A percentile compares a stretch with the other conserved stretches of the same genome.
Evolutionary conservation across 2,797 vertebrate genomes (phyloP).

Genomic region (Borostomias antarcticus): DNA sequence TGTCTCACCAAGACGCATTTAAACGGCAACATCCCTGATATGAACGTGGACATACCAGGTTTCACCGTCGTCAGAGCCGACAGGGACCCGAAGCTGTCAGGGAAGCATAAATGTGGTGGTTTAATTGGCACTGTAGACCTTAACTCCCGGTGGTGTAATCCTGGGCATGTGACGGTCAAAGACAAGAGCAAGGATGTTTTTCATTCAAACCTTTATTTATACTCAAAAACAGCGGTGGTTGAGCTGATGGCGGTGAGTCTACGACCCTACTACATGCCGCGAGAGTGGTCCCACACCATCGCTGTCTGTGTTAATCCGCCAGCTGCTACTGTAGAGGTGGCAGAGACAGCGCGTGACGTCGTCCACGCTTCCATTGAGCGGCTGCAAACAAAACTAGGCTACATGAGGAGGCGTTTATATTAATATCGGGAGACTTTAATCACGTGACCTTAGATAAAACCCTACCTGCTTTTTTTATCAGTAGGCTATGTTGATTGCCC

Average conservation of each 20-base stretch:
- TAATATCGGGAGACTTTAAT: too few relatives aligned
- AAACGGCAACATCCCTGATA: too few relatives aligned
- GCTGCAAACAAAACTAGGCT: not conserved
- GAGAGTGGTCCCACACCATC: not conserved
- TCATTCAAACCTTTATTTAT: too few relatives aligned
- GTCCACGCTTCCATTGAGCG: not conserved
- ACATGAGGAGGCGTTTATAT: not conserved
- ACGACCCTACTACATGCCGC: not conserved
- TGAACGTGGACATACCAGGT: not conserved
- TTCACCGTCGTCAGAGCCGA: not conserved
- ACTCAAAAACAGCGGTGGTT: too few relatives aligned
- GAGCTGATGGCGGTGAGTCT: too few relatives aligned
- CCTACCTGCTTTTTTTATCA: too few relatives aligned
- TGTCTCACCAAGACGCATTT: too few relatives aligned
- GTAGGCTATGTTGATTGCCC: constrained; percentile 3
- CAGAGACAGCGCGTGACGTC: not conserved
- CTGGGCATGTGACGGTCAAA: too few relatives aligned
- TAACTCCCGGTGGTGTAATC: too few relatives aligned
- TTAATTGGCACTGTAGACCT: too few relatives aligned
- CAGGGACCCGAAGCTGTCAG: not conserved
- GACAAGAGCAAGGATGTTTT: too few relatives aligned
- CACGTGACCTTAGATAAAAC: too few relatives aligned
- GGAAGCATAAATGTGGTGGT: not conserved
- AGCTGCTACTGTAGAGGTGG: not conserved
- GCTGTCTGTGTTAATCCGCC: not conserved